Conservation (phyloP, 2,113 vertebrate species). For the Trichomycterus rosablanca region DNA sequence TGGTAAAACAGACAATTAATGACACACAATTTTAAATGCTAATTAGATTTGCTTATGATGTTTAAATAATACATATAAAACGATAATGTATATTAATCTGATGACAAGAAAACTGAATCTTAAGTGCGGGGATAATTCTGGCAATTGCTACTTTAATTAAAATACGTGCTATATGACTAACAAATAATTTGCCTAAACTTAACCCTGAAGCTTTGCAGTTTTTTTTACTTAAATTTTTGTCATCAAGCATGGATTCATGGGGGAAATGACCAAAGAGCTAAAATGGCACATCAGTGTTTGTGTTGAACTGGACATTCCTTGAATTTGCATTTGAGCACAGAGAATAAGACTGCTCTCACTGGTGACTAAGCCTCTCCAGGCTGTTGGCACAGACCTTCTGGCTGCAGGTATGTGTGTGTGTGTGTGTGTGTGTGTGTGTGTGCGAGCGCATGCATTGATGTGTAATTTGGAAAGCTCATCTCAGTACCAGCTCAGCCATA, state of each 20-base stretch:
- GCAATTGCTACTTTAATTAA: too few relatives aligned
- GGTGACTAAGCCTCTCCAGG: slow-evolving; percentile 68
- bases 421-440: slow-evolving; percentile 14
- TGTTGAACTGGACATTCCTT: background rate
- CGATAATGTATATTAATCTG: too few relatives aligned
- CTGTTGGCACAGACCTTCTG: slow-evolving; percentile 24
- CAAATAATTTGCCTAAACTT: slow-evolving; percentile 1
- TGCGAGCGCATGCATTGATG: background rate
- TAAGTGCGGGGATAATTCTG: too few relatives aligned
- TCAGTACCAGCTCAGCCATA: slow-evolving; percentile 35
- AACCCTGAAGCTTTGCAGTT: slow-evolving; percentile 17
- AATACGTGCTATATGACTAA: too few relatives aligned
- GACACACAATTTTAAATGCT: too few relatives aligned
- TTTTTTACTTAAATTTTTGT: slow-evolving; percentile 4
- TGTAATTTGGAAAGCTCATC: slow-evolving; percentile 25
- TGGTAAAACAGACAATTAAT: too few relatives aligned
- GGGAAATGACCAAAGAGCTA: background rate
- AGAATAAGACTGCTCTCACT: slow-evolving; percentile 51
- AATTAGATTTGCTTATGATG: too few relatives aligned
- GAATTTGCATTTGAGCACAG: slow-evolving; percentile 16
- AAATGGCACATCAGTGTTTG: background rate
- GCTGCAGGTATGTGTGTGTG: slow-evolving; percentile 28
- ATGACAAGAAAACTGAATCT: too few relatives aligned
- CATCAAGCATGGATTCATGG: background rate
- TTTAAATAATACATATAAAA: too few relatives aligned